Percentiles rank a stretch among this genome's conserved stretches.
Evolutionary conservation across 2,888 invertebrate species (phyloP).

Genomic region (Volucella bombylans): DNA sequence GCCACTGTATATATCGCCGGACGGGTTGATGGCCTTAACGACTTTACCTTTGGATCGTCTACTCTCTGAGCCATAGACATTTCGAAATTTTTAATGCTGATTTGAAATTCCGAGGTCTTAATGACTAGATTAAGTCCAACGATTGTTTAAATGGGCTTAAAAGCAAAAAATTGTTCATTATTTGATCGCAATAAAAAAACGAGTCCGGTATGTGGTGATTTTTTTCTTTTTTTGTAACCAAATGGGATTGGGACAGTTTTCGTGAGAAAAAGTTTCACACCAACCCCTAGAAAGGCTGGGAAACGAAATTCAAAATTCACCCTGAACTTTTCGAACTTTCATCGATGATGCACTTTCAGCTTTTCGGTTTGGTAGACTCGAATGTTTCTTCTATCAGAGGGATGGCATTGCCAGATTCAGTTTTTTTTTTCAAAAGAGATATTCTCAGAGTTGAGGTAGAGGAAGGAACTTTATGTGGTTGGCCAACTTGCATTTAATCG

Average conservation of each 20-base stretch:
- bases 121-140: constrained; percentile 44
- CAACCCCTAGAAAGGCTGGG: neutral
- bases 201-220: neutral
- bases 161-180: constrained; percentile 56
- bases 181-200: constrained; percentile 17
- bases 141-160: constrained; percentile 34
- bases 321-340: constrained; percentile 53
- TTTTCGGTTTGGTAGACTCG: constrained; percentile 9
- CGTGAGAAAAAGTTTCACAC: constrained; percentile 12
- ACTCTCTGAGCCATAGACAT: neutral
- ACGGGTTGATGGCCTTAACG: no score
- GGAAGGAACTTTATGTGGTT: constrained; percentile 55
- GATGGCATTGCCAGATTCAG: neutral
- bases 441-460: constrained; percentile 5
- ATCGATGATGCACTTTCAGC: constrained; percentile 51
- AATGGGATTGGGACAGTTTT: neutral
- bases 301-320: constrained; percentile 15
- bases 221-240: neutral
- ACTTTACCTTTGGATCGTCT: no score
- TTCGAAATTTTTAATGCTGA: constrained; percentile 43
- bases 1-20: no score
- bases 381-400: constrained; percentile 42
- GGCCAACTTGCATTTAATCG: constrained; percentile 67
- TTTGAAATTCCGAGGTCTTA: constrained; percentile 47
- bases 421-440: neutral